Percentiles rank a stretch among this genome's conserved stretches.
Evolutionary conservation across 2,888 invertebrate species (phyloP).

Genomic region (Cheilosia scutellata): DNA sequence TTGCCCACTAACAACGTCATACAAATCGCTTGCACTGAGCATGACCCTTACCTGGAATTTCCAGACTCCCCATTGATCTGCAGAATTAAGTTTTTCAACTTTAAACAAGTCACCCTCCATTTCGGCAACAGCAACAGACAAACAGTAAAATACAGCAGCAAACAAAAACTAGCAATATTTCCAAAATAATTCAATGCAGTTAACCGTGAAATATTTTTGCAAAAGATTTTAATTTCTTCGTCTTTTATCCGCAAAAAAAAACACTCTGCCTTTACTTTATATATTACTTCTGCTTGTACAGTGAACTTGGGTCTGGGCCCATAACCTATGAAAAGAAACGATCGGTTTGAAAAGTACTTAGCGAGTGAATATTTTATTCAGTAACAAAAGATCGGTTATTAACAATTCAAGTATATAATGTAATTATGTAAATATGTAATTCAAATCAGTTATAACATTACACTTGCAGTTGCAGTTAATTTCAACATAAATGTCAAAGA

Average conservation of each 20-base stretch:
- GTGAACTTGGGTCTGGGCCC: slow-evolving; percentile 30
- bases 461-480: too few relatives aligned
- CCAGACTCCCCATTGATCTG: slow-evolving; percentile 14
- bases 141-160: background rate
- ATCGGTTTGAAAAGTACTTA: too few relatives aligned
- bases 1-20: background rate
- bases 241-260: too few relatives aligned
- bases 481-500: too few relatives aligned
- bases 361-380: too few relatives aligned
- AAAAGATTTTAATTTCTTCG: slow-evolving; percentile 70
- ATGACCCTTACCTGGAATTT: slow-evolving; percentile 22
- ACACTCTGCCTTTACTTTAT: slow-evolving; percentile 47
- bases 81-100: slow-evolving; percentile 22
- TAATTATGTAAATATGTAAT: too few relatives aligned
- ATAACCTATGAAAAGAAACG: slow-evolving; percentile 18
- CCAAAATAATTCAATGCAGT: slow-evolving; percentile 2
- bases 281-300: background rate
- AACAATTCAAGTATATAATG: too few relatives aligned
- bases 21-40: slow-evolving; percentile 1
- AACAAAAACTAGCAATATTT: background rate
- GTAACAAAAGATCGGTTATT: too few relatives aligned
- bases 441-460: too few relatives aligned
- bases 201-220: slow-evolving; percentile 50
- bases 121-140: slow-evolving; percentile 3
- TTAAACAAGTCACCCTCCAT: slow-evolving; percentile 15